phyloP scores from a whole-genome alignment of 1,140 invertebrate genomes.

The Leptinotarsa defecta region DNA sequence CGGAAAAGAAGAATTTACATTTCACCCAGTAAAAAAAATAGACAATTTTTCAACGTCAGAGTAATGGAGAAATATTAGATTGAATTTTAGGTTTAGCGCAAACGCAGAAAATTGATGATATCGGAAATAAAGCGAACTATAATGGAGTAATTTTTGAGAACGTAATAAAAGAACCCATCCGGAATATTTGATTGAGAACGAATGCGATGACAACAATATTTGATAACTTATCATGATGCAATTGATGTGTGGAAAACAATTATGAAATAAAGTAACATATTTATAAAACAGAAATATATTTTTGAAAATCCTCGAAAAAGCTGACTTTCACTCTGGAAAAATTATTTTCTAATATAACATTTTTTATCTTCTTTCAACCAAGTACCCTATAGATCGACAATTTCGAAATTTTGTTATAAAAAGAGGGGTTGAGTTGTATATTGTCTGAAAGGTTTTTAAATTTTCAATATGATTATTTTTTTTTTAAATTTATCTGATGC shows the following conservation, averaged over 20 bases:
- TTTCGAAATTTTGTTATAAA: background rate
- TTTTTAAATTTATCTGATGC: background rate
- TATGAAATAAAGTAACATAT: background rate
- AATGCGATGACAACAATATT: too few relatives aligned
- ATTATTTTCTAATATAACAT: background rate
- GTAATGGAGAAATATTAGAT: slow-evolving; percentile 23
- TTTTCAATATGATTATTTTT: background rate
- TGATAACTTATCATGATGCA: too few relatives aligned
- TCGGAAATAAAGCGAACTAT: slow-evolving; percentile 15
- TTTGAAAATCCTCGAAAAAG: background rate
- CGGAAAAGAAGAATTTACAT: slow-evolving; percentile 29
- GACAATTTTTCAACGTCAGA: slow-evolving; percentile 35
- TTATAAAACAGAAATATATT: background rate
- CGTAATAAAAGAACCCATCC: too few relatives aligned
- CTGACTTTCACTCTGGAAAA: background rate
- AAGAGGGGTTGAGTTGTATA: background rate
- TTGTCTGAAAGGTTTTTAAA: background rate
- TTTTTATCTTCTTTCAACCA: background rate
- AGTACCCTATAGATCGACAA: background rate
- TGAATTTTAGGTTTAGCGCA: slow-evolving; percentile 31
- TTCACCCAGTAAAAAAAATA: slow-evolving; percentile 29
- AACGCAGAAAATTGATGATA: slow-evolving; percentile 29
- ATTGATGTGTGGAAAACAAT: background rate
- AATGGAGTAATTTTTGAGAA: too few relatives aligned
- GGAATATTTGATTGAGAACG: too few relatives aligned